Evolutionary conservation across 2,113 vertebrate genomes (phyloP).

Genomic region (Marmota flaviventris): DNA sequence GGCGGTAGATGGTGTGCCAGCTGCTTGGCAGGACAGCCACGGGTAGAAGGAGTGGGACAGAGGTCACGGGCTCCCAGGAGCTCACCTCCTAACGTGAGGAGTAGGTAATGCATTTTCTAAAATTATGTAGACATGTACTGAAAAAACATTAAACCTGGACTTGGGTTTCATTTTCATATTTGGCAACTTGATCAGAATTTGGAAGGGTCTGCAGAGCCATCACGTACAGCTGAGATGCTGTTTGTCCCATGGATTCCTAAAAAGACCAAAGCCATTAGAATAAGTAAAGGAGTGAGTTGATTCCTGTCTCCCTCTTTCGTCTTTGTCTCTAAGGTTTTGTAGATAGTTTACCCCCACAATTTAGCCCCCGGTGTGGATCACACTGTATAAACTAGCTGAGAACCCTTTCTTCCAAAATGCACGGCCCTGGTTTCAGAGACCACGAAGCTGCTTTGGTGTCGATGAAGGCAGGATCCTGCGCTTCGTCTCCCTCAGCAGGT

Average conservation of each 20-base stretch:
- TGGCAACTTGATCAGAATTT: background rate
- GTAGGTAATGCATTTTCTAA: background rate
- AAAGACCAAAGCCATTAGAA: background rate
- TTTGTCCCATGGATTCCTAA: background rate
- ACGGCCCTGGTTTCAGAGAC: background rate
- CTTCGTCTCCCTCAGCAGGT: background rate
- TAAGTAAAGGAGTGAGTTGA: background rate
- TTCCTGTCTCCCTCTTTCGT: background rate
- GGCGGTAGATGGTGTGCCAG: background rate
- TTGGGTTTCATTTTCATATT: background rate
- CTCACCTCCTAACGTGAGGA: background rate
- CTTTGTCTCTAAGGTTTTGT: background rate
- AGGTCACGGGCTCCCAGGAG: background rate
- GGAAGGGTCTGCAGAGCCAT: background rate
- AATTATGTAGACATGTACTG: background rate
- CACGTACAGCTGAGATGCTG: background rate
- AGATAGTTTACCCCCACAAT: background rate
- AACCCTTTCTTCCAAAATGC: background rate
- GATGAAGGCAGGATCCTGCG: background rate
- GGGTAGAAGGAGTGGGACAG: background rate
- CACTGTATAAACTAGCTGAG: background rate
- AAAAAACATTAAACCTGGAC: background rate
- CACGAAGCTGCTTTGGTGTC: background rate
- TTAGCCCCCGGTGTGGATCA: background rate
- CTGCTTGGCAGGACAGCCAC: no score